Evolutionary conservation across 2,113 vertebrate genomes (phyloP), one percentile per base, ranked within the genome.

Genomic region (Oryzias melastigma): DNA sequence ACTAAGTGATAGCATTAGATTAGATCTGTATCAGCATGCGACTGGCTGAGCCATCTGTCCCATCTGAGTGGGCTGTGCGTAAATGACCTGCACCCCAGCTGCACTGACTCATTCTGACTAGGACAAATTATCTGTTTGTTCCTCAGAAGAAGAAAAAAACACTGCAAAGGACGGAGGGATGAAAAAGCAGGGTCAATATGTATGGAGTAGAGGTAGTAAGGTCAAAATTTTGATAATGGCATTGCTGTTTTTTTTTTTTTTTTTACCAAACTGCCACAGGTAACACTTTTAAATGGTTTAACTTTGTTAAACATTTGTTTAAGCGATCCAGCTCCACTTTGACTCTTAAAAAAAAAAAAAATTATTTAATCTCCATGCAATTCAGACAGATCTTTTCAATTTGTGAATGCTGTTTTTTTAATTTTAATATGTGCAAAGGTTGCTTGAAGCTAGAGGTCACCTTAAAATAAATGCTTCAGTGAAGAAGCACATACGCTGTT

Each of bases 31-130:
- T 72, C 77, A 84, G 76, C 64, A 62, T 68, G 68, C 49, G 46
- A 75, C 62, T 68, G 69, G 76, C 63, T 17, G 20, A 65, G 80
- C 85, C 87, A 89, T 87, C 87, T 89, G 84, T 77, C 83, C 72
- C 10, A 14, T 82, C 65, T 77, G 82, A 85, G 87, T 84, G 80
- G 80, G 82, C 72, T 62, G 84, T 53, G 84, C 80, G 68, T 82
- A 83, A 82, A 78, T 85, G 85, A 89, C 87, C 85, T 87, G 85
- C 80, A 85, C 78, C 85, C 85, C 80, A 87, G 84, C 85, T 86
- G 84, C 75, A 86, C 80, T 86, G 85, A 89, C 81, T 85, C 87
- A 87, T 78, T 62, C 73, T n/a, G 62, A 65, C 77, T 58, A 63
- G 65, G 70, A 89, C 83, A 86, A 75, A 65, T 69, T 85, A 77